Evolutionary conservation across 92 coral and sea anemone species (phyloP).

Genomic region (Parazoanthus atlanticus): DNA sequence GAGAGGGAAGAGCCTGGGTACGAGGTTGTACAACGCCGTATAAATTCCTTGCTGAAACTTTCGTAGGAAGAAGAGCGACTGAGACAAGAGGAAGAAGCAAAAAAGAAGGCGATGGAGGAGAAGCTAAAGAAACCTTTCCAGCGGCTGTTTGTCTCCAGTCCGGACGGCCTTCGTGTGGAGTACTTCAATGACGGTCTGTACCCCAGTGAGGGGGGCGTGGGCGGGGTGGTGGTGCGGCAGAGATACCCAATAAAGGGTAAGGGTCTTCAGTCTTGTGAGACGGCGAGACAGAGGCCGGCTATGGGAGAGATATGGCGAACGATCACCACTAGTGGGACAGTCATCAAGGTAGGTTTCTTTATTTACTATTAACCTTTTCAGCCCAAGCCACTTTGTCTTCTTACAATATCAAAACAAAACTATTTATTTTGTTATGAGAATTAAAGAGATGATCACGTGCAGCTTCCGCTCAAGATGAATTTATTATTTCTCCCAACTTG

Average conservation of each 20-base stretch:
- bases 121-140: constrained; percentile 78
- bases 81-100: constrained; percentile 73
- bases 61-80: constrained; percentile 57
- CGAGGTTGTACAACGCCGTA: too few species aligned
- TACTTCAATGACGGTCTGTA: constrained; percentile 78
- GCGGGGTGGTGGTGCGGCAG: constrained; percentile 91
- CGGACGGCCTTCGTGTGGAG: constrained; percentile 92
- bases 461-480: too few species aligned
- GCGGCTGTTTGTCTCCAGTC: constrained; percentile 84
- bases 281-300: constrained; percentile 70
- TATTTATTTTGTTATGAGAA: too few species aligned
- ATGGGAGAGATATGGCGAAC: constrained; percentile 84
- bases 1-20: too few species aligned
- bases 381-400: too few species aligned
- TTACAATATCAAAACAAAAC: too few species aligned
- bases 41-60: neutral
- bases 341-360: constrained; percentile 69
- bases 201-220: constrained; percentile 66
- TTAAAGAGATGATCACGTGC: too few species aligned
- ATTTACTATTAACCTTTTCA: too few species aligned
- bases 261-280: constrained; percentile 71
- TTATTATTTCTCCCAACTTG: too few species aligned
- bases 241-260: constrained; percentile 83
- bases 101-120: constrained; percentile 67
- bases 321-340: constrained; percentile 88